A percentile compares a stretch with the other conserved stretches of the same genome.
Conservation (phyloP, 2,797 vertebrate species). For the Clarias pachynema region DNA sequence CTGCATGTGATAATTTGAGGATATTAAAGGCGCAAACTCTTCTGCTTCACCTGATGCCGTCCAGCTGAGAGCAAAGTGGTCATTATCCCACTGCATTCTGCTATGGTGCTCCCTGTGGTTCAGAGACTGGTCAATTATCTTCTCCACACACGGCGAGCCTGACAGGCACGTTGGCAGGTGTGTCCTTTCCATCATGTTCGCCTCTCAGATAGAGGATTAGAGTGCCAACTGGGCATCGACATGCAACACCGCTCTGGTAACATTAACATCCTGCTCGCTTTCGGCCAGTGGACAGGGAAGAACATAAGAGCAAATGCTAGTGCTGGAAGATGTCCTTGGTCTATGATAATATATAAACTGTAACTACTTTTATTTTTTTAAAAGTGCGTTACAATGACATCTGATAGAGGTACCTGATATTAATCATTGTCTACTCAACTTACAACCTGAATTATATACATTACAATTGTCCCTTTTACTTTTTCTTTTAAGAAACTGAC, state of each 20-base stretch:
- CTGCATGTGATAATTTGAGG: conserved; percentile 65
- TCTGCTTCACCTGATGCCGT: conserved; percentile 65
- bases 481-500: neutral
- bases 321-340: conserved; percentile 42
- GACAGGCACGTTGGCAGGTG: conserved; percentile 76
- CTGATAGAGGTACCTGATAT: neutral
- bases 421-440: neutral
- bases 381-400: neutral
- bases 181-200: conserved; percentile 71
- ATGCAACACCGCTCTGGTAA: conserved; percentile 63
- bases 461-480: neutral
- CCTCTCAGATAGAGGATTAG: conserved; percentile 72
- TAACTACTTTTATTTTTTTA: neutral
- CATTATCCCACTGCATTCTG: conserved; percentile 69
- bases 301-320: conserved; percentile 42
- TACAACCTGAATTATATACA: neutral
- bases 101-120: conserved; percentile 62
- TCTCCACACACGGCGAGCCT: conserved; percentile 63
- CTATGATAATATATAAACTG: neutral
- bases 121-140: conserved; percentile 73
- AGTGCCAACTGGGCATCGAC: conserved; percentile 65
- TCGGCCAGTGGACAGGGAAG: conserved; percentile 58
- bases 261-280: conserved; percentile 67
- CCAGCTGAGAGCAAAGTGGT: conserved; percentile 71
- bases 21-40: conserved; percentile 69